phyloP scores from a whole-genome alignment of 2,888 invertebrate species.

The Adela reaumurella region DNA sequence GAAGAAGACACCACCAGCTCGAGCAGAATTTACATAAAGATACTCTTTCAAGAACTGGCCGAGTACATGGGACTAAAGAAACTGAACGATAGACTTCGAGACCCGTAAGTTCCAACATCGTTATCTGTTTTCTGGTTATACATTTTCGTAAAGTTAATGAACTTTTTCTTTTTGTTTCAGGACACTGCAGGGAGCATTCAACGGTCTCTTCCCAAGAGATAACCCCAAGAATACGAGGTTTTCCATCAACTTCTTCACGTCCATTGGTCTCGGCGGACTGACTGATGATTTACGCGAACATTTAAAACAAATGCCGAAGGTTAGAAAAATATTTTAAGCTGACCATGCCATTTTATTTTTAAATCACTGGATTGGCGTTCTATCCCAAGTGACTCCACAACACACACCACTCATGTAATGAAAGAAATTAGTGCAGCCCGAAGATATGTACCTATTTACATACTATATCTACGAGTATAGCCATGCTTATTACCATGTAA shows the following conservation, averaged over 20 bases:
- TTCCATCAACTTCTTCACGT: slow-evolving; percentile 96
- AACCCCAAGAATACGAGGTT: slow-evolving; percentile 96
- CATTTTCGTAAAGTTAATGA: background rate
- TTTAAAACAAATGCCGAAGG: slow-evolving; percentile 74
- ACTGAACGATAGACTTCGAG: slow-evolving; percentile 85
- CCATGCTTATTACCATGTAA: no score
- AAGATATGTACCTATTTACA: no score
- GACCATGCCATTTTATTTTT: background rate
- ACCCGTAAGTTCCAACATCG: slow-evolving; percentile 64
- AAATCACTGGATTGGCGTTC: no score
- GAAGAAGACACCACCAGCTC: slow-evolving; percentile 98
- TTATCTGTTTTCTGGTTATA: slow-evolving; percentile 2
- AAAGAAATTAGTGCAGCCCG: no score
- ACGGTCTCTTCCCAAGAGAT: slow-evolving; percentile 91
- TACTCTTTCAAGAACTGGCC: slow-evolving; percentile 92
- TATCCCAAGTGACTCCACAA: no score
- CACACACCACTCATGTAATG: no score
- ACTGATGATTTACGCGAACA: slow-evolving; percentile 91
- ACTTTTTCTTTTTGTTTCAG: slow-evolving; percentile 44
- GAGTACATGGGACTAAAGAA: slow-evolving; percentile 95
- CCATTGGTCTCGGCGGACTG: slow-evolving; percentile 93
- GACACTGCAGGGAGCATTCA: slow-evolving; percentile 80
- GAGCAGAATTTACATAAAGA: slow-evolving; percentile 96
- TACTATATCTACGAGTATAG: no score
- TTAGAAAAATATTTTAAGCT: slow-evolving; percentile 14